Conservation (phyloP, 2,888 invertebrate genomes). For the Idaea dimidiata region DNA sequence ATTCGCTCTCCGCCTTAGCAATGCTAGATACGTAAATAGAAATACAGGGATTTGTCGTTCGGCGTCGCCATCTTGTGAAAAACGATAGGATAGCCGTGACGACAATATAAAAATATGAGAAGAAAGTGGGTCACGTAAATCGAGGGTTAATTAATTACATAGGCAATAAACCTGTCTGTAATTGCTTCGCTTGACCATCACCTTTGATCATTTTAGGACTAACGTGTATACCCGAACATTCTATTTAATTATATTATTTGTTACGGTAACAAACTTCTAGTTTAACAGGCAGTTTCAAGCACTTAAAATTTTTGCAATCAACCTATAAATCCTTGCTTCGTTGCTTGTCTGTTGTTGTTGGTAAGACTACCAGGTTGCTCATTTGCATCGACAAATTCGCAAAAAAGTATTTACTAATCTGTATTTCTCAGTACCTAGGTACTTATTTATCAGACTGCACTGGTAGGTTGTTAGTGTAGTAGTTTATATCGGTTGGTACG, state of each 20-base stretch:
- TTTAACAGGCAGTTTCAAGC: too few relatives aligned
- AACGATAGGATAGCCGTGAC: conserved; percentile 76
- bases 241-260: neutral
- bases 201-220: neutral
- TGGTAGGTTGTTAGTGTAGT: too few relatives aligned
- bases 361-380: neutral
- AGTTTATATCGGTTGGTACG: too few relatives aligned
- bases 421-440: too few relatives aligned
- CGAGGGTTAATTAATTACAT: neutral
- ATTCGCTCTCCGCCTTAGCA: conserved; percentile 43
- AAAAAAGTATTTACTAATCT: too few relatives aligned
- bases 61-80: conserved; percentile 81
- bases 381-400: neutral
- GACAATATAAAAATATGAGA: conserved; percentile 67
- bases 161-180: neutral
- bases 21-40: conserved; percentile 79
- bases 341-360: neutral
- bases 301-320: too few relatives aligned
- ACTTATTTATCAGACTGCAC: too few relatives aligned
- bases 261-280: neutral
- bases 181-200: neutral
- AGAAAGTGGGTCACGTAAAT: conserved; percentile 54
- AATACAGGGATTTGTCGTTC: conserved; percentile 78
- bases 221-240: neutral
- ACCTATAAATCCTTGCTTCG: neutral